phyloP scores from a whole-genome alignment of 2,888 invertebrate genomes.

The Tipula vernalis region DNA sequence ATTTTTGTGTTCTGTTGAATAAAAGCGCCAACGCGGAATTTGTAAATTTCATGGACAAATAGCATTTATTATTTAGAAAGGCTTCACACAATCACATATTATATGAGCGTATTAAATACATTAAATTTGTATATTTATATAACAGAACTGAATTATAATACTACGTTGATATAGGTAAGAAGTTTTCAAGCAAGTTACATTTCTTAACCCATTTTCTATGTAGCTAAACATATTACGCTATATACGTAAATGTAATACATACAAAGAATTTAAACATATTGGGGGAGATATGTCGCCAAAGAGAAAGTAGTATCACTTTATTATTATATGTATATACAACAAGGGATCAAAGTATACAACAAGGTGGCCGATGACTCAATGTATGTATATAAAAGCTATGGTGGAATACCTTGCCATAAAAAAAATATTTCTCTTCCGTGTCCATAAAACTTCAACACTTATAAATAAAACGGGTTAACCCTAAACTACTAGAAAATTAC shows the following conservation, averaged over 20 bases:
- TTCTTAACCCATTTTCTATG: neutral
- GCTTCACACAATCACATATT: neutral
- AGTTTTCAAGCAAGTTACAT: neutral
- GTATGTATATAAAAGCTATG: neutral
- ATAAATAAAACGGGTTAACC: neutral
- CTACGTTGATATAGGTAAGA: neutral
- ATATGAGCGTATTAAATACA: neutral
- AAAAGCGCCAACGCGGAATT: conserved; percentile 9
- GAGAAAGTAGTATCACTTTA: neutral
- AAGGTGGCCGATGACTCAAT: neutral
- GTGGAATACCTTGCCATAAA: neutral
- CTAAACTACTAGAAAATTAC: neutral
- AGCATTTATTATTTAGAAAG: neutral
- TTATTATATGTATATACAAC: neutral
- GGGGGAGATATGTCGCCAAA: neutral
- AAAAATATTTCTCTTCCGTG: neutral
- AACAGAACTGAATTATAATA: neutral
- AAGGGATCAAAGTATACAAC: neutral
- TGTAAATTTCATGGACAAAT: conserved; percentile 8
- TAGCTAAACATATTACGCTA: neutral
- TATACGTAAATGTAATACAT: neutral
- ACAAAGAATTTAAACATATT: neutral
- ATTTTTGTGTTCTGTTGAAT: neutral
- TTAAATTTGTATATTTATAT: neutral
- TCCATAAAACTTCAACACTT: neutral